Evolutionary conservation across 2,888 invertebrate genomes (phyloP).

Genomic region (Crematogaster levior): DNA sequence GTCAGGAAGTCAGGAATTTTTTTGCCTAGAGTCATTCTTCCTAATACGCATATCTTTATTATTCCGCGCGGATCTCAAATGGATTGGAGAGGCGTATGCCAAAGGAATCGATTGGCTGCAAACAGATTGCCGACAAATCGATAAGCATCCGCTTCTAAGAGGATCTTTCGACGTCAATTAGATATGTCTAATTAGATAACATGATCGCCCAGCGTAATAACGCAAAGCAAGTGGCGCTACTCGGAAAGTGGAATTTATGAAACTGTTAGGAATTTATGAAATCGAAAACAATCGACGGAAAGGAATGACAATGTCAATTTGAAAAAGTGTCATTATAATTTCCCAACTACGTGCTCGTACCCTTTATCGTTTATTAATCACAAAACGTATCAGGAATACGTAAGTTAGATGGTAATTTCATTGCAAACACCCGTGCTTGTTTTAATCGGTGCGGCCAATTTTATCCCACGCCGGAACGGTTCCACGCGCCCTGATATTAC

Average conservation of each 20-base stretch:
- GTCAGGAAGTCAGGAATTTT: slow-evolving; percentile 61
- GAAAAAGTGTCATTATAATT: slow-evolving; percentile 1
- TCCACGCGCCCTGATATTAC: slow-evolving; percentile 48
- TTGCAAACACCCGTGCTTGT: not conserved
- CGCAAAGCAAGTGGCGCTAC: too few relatives aligned
- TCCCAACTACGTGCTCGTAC: not conserved
- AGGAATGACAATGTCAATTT: not conserved
- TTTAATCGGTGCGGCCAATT: slow-evolving; percentile 44
- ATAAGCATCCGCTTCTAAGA: not conserved
- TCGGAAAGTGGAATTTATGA: not conserved
- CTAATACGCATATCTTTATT: slow-evolving; percentile 27
- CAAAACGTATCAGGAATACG: slow-evolving; percentile 5
- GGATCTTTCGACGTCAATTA: not conserved
- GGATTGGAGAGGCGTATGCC: not conserved
- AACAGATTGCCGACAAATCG: not conserved
- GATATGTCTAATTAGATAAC: slow-evolving; percentile 1
- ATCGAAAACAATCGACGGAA: too few relatives aligned
- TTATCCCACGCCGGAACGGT: slow-evolving; percentile 53
- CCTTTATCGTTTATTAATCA: slow-evolving; percentile 14
- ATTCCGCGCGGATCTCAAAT: slow-evolving; percentile 23
- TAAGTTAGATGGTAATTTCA: slow-evolving; percentile 16
- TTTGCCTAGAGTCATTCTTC: slow-evolving; percentile 29
- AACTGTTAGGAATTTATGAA: too few relatives aligned
- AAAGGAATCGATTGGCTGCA: slow-evolving; percentile 18
- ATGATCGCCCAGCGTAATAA: not conserved